Conservation (phyloP, 2,888 invertebrate species). For the Hyposoter dolosus region DNA sequence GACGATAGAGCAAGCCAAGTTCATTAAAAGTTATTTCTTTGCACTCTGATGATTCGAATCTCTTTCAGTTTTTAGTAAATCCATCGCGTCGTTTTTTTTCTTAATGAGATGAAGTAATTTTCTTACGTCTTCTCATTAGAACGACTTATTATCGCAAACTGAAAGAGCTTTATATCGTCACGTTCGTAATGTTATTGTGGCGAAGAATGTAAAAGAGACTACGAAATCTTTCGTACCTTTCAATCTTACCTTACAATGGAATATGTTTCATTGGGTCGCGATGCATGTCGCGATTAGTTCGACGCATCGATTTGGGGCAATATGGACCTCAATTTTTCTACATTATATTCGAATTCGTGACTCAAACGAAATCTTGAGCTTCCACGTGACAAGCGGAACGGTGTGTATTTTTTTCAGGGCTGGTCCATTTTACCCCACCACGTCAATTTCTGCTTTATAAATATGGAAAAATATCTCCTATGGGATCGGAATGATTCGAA, state of each 20-base stretch:
- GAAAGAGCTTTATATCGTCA: neutral
- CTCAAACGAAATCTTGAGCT: neutral
- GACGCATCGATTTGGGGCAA: neutral
- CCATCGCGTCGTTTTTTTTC: neutral
- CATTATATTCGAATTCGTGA: neutral
- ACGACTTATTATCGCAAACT: slow-evolving; percentile 5
- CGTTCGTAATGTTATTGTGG: neutral
- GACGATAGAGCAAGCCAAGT: slow-evolving; percentile 21
- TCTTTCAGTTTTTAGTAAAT: neutral
- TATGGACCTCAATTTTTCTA: neutral
- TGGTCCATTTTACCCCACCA: neutral
- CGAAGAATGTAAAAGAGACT: neutral
- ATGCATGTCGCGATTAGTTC: slow-evolving; percentile 27
- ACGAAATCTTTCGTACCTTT: neutral
- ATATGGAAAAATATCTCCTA: neutral
- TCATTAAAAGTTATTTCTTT: slow-evolving; percentile 20
- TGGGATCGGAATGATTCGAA: neutral
- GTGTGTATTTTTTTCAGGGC: neutral
- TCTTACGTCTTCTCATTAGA: slow-evolving; percentile 32
- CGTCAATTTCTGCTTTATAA: neutral
- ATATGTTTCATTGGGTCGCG: slow-evolving; percentile 45
- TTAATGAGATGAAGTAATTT: slow-evolving; percentile 26
- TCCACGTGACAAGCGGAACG: no score
- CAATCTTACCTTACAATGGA: slow-evolving; percentile 6
- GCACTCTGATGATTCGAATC: slow-evolving; percentile 42